Evolutionary conservation across 2,797 vertebrate species (phyloP).

Genomic region (Pseudochirops corinnae): DNA sequence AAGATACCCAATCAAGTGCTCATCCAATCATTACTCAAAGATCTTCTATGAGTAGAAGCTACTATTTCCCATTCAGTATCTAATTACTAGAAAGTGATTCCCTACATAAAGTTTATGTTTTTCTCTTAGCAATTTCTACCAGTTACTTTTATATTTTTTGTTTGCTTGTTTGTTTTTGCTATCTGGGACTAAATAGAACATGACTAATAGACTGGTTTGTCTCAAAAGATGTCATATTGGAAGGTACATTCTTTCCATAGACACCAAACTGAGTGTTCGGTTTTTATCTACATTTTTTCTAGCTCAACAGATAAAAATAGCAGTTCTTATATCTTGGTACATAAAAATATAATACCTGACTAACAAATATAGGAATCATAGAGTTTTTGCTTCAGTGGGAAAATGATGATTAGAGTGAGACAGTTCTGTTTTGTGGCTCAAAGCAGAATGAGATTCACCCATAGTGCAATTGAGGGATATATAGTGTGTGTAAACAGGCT

Average conservation of each 20-base stretch:
- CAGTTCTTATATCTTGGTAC: neutral
- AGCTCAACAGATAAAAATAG: neutral
- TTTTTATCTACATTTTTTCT: neutral
- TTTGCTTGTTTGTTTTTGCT: neutral
- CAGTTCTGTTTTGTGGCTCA: neutral
- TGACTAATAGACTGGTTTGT: neutral
- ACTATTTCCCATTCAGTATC: neutral
- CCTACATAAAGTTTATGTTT: neutral
- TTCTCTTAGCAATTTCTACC: neutral
- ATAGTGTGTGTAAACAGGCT: neutral
- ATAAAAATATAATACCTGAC: neutral
- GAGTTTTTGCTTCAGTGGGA: neutral
- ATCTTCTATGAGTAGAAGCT: neutral
- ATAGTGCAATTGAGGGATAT: neutral
- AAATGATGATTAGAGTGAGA: neutral
- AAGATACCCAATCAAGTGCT: neutral
- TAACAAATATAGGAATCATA: neutral
- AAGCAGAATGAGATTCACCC: neutral
- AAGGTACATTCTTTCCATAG: neutral
- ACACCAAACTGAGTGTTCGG: neutral
- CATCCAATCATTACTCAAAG: neutral
- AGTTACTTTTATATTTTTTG: neutral
- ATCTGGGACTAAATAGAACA: neutral
- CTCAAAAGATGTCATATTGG: neutral
- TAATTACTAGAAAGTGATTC: neutral